Evolutionary conservation across 2,797 vertebrate genomes (phyloP).

Genomic region (Masticophis lateralis): DNA sequence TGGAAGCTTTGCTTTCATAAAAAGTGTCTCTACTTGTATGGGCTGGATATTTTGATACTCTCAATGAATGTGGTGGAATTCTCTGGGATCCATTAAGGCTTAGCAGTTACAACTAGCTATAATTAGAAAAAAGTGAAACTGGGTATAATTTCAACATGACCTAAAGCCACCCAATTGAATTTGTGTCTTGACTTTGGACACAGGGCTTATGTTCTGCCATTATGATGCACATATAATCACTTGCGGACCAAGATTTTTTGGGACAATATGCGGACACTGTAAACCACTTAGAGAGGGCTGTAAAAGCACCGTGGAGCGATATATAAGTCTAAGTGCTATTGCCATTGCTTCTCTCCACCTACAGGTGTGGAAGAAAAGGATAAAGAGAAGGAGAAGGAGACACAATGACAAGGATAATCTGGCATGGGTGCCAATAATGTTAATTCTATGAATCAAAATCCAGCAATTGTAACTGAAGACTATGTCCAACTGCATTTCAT

Average conservation of each 20-base stretch:
- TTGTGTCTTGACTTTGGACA: neutral
- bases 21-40: neutral
- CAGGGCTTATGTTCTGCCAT: neutral
- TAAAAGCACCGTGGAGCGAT: neutral
- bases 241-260: neutral
- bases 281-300: neutral
- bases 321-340: neutral
- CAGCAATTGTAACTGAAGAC: neutral
- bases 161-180: neutral
- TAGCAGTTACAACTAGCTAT: neutral
- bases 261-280: neutral
- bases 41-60: neutral
- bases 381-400: neutral
- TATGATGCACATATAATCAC: neutral
- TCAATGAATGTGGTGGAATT: neutral
- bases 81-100: too few species aligned
- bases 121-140: neutral
- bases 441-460: neutral
- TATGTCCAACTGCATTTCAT: constrained; percentile 28
- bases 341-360: neutral
- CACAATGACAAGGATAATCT: neutral
- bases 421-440: neutral
- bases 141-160: neutral
- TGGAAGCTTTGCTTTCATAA: neutral
- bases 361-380: neutral